Evolutionary conservation across 2,888 invertebrate genomes (phyloP).

Genomic region (Altica lythri): DNA sequence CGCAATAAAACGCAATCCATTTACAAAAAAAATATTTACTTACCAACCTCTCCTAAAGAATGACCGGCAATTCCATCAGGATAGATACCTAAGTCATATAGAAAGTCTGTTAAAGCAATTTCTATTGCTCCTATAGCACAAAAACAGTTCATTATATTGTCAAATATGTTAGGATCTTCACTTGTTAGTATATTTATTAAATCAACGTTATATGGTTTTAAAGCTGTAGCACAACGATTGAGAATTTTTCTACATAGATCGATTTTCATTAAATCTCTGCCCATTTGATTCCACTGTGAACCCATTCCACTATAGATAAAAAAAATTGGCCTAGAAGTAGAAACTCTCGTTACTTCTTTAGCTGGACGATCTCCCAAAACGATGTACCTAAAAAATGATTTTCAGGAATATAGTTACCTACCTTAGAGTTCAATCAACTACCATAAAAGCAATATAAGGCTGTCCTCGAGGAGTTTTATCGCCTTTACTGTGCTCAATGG

Average conservation of each 20-base stretch:
- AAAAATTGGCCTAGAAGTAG: conserved; percentile 60
- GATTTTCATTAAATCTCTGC: conserved; percentile 62
- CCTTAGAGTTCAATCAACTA: no score
- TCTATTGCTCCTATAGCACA: conserved; percentile 62
- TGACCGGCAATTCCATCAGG: conserved; percentile 95
- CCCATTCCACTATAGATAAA: conserved; percentile 73
- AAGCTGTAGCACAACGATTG: conserved; percentile 57
- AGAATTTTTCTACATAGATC: conserved; percentile 64
- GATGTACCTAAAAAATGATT: background rate
- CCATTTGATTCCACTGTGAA: conserved; percentile 70
- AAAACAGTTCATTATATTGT: conserved; percentile 63
- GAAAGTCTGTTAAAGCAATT: conserved; percentile 86
- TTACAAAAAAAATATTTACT: conserved; percentile 39
- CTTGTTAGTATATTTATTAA: conserved; percentile 60
- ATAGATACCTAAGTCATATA: conserved; percentile 71
- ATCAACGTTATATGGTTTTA: conserved; percentile 61
- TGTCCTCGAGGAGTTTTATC: no score
- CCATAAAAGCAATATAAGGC: no score
- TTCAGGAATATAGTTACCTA: conserved; percentile 51
- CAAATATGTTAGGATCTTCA: conserved; percentile 57
- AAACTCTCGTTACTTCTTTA: conserved; percentile 23
- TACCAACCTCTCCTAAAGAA: conserved; percentile 82
- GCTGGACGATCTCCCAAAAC: conserved; percentile 35
- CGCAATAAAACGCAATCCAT: background rate
- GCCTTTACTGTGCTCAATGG: no score